phyloP scores from a whole-genome alignment of 2,888 invertebrate genomes.

The Gortyna flavago region DNA sequence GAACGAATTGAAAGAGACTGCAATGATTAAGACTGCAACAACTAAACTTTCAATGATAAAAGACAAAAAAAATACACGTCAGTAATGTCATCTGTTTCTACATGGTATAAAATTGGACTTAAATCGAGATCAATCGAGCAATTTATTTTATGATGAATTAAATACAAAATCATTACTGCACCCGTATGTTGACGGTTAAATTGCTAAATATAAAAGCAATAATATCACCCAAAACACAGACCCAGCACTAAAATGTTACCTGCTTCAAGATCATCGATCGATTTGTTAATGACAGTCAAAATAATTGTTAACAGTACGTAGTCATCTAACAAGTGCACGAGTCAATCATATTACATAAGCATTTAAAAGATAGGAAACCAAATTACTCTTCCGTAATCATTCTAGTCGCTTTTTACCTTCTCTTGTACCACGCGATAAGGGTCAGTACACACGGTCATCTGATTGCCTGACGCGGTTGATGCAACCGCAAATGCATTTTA shows the following conservation, averaged over 20 bases:
- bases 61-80: too few relatives aligned
- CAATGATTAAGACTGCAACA: background rate
- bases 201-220: background rate
- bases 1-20: background rate
- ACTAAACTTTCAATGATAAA: too few relatives aligned
- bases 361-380: constrained; percentile 9
- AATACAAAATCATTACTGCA: background rate
- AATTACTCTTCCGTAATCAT: constrained; percentile 16
- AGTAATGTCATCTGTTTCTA: too few relatives aligned
- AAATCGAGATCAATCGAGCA: background rate
- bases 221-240: too few relatives aligned
- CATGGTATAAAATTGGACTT: background rate
- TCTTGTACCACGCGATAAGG: constrained; percentile 67
- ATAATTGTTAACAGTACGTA: background rate
- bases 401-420: constrained; percentile 10
- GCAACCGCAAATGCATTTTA: constrained; percentile 81
- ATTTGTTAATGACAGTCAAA: background rate
- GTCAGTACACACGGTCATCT: constrained; percentile 72
- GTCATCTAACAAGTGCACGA: background rate
- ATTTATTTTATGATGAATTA: background rate
- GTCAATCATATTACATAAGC: constrained; percentile 21
- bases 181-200: background rate
- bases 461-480: constrained; percentile 75
- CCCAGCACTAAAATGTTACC: background rate
- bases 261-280: background rate